Percentiles rank a stretch among this genome's conserved stretches.
Conservation (phyloP, 2,113 vertebrate species). For the Anarrhichthys ocellatus region DNA sequence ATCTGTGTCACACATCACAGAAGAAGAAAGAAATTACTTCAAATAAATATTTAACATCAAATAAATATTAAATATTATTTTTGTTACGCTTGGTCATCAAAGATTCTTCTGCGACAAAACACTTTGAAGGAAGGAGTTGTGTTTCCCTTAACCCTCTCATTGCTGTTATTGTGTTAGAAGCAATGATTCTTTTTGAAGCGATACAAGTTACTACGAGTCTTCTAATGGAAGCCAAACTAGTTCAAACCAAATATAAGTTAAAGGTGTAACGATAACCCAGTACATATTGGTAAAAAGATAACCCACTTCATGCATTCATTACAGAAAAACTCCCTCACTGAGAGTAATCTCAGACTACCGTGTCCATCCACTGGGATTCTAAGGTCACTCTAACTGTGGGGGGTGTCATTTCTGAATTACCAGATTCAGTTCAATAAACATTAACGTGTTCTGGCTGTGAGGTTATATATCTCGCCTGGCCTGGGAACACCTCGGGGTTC, state of each 20-base stretch:
- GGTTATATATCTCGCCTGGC: background rate
- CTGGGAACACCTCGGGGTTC: background rate
- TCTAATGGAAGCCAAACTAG: background rate
- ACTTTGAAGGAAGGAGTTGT: background rate
- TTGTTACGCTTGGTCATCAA: background rate
- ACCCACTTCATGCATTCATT: background rate
- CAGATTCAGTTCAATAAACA: background rate
- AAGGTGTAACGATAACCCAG: background rate
- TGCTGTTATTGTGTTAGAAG: background rate
- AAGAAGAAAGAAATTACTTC: background rate
- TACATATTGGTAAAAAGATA: background rate
- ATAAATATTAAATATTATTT: background rate
- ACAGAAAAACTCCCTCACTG: background rate
- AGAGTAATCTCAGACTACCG: background rate
- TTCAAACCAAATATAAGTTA: background rate
- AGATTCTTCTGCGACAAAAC: background rate
- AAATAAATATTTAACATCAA: background rate
- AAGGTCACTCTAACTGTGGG: background rate
- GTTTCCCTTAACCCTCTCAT: background rate
- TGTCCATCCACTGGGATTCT: background rate
- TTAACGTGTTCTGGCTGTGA: background rate
- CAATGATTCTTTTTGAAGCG: background rate
- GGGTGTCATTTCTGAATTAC: background rate
- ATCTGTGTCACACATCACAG: slow-evolving; percentile 28
- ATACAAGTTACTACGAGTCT: background rate